phyloP scores from a whole-genome alignment of 2,113 vertebrate genomes.

The Centropus unirufus region DNA sequence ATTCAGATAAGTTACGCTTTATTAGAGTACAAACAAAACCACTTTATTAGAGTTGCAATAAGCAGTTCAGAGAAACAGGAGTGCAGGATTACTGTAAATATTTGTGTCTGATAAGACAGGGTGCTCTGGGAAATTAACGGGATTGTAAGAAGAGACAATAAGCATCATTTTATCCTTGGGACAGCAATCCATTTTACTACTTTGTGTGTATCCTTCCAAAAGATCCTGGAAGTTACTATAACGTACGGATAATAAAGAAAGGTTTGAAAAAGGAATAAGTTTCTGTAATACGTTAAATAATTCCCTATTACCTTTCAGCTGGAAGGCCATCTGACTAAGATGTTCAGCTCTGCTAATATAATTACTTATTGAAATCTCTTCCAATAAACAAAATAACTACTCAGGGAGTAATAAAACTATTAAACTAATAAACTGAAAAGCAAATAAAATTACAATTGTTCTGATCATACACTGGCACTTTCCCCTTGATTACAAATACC shows the following conservation, averaged over 20 bases:
- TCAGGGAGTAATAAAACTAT: conserved; percentile 46
- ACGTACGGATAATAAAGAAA: not conserved
- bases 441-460: conserved; percentile 57
- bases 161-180: not conserved
- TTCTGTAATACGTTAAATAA: not conserved
- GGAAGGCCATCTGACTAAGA: not conserved
- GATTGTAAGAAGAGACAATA: not conserved
- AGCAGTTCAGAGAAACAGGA: not conserved
- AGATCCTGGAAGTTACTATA: not conserved
- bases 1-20: not conserved
- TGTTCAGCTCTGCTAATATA: conserved; percentile 27
- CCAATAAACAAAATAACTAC: conserved; percentile 28
- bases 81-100: not conserved
- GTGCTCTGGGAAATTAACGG: not conserved
- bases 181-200: not conserved
- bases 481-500: conserved; percentile 3
- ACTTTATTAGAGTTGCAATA: not conserved
- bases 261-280: not conserved
- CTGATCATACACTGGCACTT: not conserved
- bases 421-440: conserved; percentile 46
- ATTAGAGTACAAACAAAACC: not conserved
- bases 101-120: not conserved
- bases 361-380: conserved; percentile 25
- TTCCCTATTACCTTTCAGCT: not conserved
- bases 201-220: not conserved